Conservation (phyloP, 2,113 vertebrate genomes). For the Hippotragus niger region DNA sequence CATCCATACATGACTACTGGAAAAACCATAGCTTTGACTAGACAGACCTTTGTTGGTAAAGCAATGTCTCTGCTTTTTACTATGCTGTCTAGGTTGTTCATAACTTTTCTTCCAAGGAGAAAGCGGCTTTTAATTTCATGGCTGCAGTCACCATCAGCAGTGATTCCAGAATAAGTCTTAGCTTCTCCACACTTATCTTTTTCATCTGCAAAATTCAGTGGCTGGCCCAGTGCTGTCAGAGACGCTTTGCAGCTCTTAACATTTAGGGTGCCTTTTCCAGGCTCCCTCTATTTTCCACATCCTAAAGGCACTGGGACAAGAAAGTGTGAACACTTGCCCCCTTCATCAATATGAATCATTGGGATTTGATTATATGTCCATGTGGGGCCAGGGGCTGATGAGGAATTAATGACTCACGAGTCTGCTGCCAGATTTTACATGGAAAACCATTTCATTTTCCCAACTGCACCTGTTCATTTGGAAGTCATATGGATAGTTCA, state of each 20-base stretch:
- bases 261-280: neutral
- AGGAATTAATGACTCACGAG: neutral
- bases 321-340: neutral
- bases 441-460: neutral
- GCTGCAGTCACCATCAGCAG: neutral
- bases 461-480: neutral
- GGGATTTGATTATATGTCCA: neutral
- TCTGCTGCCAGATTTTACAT: neutral
- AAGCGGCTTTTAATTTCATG: neutral
- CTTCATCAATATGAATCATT: neutral
- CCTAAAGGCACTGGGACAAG: neutral
- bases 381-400: neutral
- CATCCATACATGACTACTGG: neutral
- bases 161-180: neutral
- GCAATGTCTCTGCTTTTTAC: neutral
- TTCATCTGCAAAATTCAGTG: neutral
- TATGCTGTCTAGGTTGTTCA: neutral
- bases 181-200: neutral
- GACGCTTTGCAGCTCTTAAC: neutral
- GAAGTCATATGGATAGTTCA: neutral
- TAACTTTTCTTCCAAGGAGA: neutral
- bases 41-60: neutral
- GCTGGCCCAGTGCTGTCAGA: neutral
- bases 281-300: neutral
- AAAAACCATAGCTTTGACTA: neutral